Conservation (phyloP, 2,113 vertebrate species). For the Pachycephala philippinensis region DNA sequence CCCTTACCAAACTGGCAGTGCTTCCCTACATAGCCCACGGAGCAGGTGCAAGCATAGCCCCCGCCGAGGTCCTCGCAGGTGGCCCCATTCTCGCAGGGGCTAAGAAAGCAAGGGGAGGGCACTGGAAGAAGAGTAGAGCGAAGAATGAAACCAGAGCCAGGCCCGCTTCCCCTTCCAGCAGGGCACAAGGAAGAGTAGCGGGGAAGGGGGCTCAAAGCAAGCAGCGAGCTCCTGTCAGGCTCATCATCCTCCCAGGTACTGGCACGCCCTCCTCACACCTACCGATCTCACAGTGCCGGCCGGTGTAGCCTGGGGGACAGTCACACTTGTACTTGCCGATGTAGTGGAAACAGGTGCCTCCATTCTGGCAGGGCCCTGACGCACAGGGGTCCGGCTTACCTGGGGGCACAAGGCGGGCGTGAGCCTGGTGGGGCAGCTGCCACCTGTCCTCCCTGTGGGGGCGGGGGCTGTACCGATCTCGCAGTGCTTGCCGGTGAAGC, state of each 20-base stretch:
- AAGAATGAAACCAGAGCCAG: not conserved
- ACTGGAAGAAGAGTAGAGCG: constrained; percentile 16
- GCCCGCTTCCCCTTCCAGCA: not conserved
- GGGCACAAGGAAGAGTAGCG: not conserved
- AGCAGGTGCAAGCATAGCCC: constrained; percentile 70
- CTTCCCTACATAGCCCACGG: constrained; percentile 62
- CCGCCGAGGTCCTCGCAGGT: constrained; percentile 63
- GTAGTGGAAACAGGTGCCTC: constrained; percentile 97
- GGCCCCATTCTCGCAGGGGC: constrained; percentile 72
- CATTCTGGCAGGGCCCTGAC: constrained; percentile 91
- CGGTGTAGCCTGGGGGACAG: constrained; percentile 82
- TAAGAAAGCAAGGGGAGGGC: constrained; percentile 69
- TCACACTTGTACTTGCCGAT: constrained; percentile 98
- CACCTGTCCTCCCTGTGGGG: not conserved
- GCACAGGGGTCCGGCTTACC: constrained; percentile 94
- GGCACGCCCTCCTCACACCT: not conserved
- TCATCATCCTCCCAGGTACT: not conserved
- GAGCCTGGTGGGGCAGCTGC: not conserved
- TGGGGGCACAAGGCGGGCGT: constrained; percentile 43
- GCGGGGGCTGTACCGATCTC: constrained; percentile 82
- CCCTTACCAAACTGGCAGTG: constrained; percentile 74
- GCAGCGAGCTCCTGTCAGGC: fast-evolving
- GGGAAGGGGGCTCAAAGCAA: not conserved
- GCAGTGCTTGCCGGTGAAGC: constrained; percentile 93
- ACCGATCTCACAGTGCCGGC: constrained; percentile 89